These are phyloP conservation scores for Pseudochromis fuscus DNA, from an alignment of 2,797 vertebrate species.

Conservation along the genomic window DNA sequence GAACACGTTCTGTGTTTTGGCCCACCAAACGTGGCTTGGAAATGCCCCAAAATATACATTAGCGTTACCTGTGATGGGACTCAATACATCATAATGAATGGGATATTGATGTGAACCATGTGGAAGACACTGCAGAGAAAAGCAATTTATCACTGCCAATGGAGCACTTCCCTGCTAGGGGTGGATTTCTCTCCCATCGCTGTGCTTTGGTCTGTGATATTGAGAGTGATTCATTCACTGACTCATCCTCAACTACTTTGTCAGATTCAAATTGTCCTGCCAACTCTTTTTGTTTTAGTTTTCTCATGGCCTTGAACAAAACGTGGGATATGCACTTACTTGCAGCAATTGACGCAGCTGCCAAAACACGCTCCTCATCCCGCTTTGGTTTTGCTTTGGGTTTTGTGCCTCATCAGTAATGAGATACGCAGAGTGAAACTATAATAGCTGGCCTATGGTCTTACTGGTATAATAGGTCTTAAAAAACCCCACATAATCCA, in stretches of 20 bases:
- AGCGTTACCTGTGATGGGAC: constrained; percentile 49
- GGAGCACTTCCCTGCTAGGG: constrained; percentile 52
- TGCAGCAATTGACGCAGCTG: constrained; percentile 49
- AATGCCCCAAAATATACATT: constrained; percentile 55
- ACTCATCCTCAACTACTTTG: constrained; percentile 74
- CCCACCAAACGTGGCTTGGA: constrained; percentile 19
- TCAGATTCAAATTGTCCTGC: constrained; percentile 73
- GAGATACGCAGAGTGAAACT: constrained; percentile 41
- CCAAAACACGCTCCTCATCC: constrained; percentile 57
- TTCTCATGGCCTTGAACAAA: constrained; percentile 67
- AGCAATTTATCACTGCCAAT: constrained; percentile 67
- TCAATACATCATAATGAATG: constrained; percentile 72
- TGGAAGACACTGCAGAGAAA: constrained; percentile 61
- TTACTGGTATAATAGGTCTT: constrained; percentile 33
- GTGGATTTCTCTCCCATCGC: constrained; percentile 61
- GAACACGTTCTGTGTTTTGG: not conserved
- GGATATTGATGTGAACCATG: constrained; percentile 73
- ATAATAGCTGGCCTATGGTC: constrained; percentile 33
- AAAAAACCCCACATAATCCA: constrained; percentile 35
- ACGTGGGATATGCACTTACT: constrained; percentile 63
- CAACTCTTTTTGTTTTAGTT: constrained; percentile 67
- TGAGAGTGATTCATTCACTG: constrained; percentile 73
- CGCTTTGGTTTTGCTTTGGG: constrained; percentile 58
- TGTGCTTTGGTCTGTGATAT: constrained; percentile 70
- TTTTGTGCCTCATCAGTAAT: constrained; percentile 50